phyloP scores from a whole-genome alignment of 2,797 vertebrate genomes.

The Gymnothorax reevesii region DNA sequence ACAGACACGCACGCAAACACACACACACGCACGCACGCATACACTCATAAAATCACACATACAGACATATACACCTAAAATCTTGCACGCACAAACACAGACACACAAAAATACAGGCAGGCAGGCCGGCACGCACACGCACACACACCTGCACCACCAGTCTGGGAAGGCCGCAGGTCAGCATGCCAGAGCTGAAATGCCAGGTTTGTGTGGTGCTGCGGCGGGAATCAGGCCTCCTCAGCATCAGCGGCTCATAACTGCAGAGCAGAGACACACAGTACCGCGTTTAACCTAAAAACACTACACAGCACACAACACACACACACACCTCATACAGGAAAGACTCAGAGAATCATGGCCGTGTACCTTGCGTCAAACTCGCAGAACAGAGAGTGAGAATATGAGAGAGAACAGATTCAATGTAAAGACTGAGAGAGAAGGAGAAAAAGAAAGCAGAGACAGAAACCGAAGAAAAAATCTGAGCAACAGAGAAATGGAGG shows the following conservation, averaged over 20 bases:
- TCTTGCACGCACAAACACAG: constrained; percentile 1
- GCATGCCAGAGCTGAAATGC: constrained; percentile 86
- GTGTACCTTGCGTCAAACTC: neutral
- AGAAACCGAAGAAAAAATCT: too few species aligned
- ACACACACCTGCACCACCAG: constrained; percentile 87
- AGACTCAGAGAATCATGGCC: neutral
- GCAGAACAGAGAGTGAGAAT: neutral
- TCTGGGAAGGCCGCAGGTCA: constrained; percentile 89
- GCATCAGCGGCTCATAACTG: constrained; percentile 92
- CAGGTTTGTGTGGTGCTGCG: constrained; percentile 95
- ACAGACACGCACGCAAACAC: too few species aligned
- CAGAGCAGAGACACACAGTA: neutral
- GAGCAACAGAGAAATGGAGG: too few species aligned
- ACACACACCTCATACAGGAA: neutral
- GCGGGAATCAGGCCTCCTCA: constrained; percentile 85
- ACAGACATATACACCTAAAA: neutral
- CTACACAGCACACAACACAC: neutral
- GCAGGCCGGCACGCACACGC: neutral
- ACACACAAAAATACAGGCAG: neutral
- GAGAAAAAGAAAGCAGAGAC: neutral
- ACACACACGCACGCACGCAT: too few species aligned
- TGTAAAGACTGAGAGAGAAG: neutral
- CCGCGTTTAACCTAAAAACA: neutral
- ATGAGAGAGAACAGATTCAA: neutral
- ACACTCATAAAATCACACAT: neutral